These are phyloP conservation scores for Todus mexicanus DNA, from an alignment of 2,797 vertebrate genomes.

Conservation along the genomic window DNA sequence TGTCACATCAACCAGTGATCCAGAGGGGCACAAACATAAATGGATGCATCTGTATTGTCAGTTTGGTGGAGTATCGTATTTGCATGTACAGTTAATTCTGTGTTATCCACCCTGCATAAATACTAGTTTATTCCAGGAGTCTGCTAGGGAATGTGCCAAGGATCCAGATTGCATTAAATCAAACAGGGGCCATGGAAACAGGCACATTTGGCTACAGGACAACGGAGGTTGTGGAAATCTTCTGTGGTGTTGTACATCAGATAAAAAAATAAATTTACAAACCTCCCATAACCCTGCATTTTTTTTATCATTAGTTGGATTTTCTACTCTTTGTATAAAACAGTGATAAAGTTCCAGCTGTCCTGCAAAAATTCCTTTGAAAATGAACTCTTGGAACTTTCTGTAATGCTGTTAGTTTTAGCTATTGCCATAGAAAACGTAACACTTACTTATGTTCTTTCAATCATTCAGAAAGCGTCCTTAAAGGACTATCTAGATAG, in stretches of 20 bases:
- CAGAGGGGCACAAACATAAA: background rate
- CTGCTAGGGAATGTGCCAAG: background rate
- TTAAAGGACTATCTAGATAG: background rate
- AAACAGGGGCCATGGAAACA: background rate
- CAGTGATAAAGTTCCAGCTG: background rate
- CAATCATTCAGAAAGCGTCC: background rate
- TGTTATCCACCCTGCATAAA: background rate
- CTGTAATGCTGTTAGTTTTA: background rate
- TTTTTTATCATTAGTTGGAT: background rate
- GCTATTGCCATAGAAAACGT: background rate
- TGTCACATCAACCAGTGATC: background rate
- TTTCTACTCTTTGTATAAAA: background rate
- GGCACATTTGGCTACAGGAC: background rate
- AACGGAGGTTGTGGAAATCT: background rate
- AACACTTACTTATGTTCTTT: background rate
- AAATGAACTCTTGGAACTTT: background rate
- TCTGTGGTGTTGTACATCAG: background rate
- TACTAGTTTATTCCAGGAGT: background rate
- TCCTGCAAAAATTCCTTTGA: background rate
- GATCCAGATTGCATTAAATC: background rate
- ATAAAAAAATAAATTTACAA: background rate
- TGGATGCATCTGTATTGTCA: background rate
- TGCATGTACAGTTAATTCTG: background rate
- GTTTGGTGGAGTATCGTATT: background rate
- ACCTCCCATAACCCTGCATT: background rate